A percentile compares a stretch with the other conserved stretches of the same genome.
Conservation (phyloP, 30 jellyfish, hydroid and myxozoan species). For the Aurelia coerulea region DNA sequence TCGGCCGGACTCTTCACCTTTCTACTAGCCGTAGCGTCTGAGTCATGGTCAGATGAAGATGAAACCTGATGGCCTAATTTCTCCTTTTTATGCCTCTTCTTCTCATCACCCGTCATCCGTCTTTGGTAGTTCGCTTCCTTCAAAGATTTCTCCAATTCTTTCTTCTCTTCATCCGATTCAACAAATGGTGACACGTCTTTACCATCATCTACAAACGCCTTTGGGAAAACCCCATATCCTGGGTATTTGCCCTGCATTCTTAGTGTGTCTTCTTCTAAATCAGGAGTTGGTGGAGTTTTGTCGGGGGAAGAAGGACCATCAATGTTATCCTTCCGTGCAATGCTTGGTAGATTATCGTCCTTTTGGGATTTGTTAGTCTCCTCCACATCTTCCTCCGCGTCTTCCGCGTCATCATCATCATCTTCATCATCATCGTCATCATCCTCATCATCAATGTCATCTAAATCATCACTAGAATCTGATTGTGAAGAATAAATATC, state of each 20-base stretch:
- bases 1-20: constrained; percentile 49
- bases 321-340: neutral
- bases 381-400: constrained; percentile 21
- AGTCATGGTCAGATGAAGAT: constrained; percentile 47
- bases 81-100: constrained; percentile 48
- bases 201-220: constrained; percentile 5
- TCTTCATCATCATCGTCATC: constrained; percentile 56
- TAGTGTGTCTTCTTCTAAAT: constrained; percentile 69
- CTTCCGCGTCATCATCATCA: constrained; percentile 12
- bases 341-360: neutral
- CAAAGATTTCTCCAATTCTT: constrained; percentile 57
- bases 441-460: constrained; percentile 78
- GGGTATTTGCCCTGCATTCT: constrained; percentile 51
- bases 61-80: constrained; percentile 19
- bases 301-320: constrained; percentile 54
- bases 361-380: neutral
- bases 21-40: constrained; percentile 30
- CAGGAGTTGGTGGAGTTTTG: constrained; percentile 91
- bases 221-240: constrained; percentile 18
- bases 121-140: constrained; percentile 59
- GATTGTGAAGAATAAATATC: constrained; percentile 79
- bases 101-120: constrained; percentile 41
- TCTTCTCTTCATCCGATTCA: constrained; percentile 72
- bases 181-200: constrained; percentile 30
- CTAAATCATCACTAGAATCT: constrained; percentile 80